Percentiles rank a stretch among this genome's conserved stretches.
These are phyloP conservation scores for Pharmacophagus antenor DNA, from an alignment of 2,888 invertebrate species.

Conservation along the genomic window DNA sequence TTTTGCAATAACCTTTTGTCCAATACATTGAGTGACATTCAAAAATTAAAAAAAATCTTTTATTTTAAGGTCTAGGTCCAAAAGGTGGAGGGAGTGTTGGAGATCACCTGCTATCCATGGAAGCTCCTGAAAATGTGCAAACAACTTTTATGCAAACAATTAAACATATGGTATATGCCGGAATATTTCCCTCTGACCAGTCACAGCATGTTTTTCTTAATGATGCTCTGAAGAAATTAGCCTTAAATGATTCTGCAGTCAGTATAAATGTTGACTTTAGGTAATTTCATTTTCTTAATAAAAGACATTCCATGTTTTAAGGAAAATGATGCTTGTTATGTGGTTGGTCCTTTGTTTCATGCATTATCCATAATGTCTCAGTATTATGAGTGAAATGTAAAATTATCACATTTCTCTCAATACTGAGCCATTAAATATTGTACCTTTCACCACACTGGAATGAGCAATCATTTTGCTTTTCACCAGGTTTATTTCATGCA, in stretches of 20 bases:
- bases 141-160: constrained; percentile 49
- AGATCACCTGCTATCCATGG: constrained; percentile 61
- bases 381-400: too few relatives aligned
- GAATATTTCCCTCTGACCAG: constrained; percentile 94
- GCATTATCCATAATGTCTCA: too few relatives aligned
- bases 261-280: constrained; percentile 90
- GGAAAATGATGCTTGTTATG: too few relatives aligned
- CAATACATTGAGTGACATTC: neutral
- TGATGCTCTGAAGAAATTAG: constrained; percentile 92
- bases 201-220: constrained; percentile 88
- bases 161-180: constrained; percentile 76
- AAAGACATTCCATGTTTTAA: too few relatives aligned
- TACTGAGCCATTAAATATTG: too few relatives aligned
- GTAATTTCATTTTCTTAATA: constrained; percentile 59
- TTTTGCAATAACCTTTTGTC: neutral
- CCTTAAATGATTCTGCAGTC: constrained; percentile 97
- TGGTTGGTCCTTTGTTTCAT: too few relatives aligned
- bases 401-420: too few relatives aligned
- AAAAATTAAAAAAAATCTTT: too few relatives aligned
- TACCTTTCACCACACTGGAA: too few relatives aligned
- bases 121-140: constrained; percentile 46
- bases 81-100: constrained; percentile 72
- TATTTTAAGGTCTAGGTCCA: constrained; percentile 65
- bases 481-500: too few relatives aligned
- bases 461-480: too few relatives aligned